phyloP scores from a whole-genome alignment of 2,888 invertebrate genomes.

The Tipula lateralis region DNA sequence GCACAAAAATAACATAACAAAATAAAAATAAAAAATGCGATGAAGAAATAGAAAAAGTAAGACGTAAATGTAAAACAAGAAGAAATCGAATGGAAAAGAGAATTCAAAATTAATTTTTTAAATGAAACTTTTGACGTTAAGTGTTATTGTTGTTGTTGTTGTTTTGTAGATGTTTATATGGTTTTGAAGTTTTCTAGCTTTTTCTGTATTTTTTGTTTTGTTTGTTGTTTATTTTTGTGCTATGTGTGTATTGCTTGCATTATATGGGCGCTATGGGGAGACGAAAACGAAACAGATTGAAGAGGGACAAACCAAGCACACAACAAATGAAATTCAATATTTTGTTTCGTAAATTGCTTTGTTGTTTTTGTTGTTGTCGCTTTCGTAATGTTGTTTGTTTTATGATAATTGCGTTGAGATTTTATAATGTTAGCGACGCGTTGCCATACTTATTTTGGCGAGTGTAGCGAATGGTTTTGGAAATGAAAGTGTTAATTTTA shows the following conservation, averaged over 20 bases:
- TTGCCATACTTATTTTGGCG: not conserved
- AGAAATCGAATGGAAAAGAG: slow-evolving; percentile 19
- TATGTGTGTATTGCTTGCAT: not conserved
- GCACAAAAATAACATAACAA: not conserved
- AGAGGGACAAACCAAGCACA: not conserved
- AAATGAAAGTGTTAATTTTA: not conserved
- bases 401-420: not conserved
- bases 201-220: not conserved
- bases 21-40: not conserved
- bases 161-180: not conserved
- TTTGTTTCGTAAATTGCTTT: not conserved
- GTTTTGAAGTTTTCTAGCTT: not conserved
- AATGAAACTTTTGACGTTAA: not conserved
- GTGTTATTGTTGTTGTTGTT: not conserved
- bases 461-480: not conserved
- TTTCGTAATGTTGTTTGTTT: not conserved
- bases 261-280: not conserved
- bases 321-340: slow-evolving; percentile 24
- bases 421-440: not conserved
- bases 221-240: slow-evolving; percentile 12
- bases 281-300: not conserved
- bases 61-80: not conserved
- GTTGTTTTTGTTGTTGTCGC: not conserved
- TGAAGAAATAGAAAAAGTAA: slow-evolving; percentile 13
- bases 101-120: slow-evolving; percentile 24